Conservation (phyloP, 2,888 invertebrate species). For the Plebejus melissa region DNA sequence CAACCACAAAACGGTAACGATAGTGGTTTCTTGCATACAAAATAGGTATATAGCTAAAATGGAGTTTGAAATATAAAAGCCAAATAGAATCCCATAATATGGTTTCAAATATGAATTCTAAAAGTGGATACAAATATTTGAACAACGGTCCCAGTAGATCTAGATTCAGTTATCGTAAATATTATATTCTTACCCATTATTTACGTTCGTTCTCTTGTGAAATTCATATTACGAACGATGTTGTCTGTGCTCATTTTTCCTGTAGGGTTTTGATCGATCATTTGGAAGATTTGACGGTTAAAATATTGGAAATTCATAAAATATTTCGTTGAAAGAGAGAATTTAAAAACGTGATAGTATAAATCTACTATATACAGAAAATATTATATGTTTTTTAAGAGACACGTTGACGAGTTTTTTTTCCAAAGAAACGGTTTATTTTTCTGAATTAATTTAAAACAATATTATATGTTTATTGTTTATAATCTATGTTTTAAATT, state of each 20-base stretch:
- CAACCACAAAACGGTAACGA: neutral
- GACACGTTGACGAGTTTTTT: too few relatives aligned
- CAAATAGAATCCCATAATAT: constrained; percentile 9
- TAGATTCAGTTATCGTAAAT: constrained; percentile 10
- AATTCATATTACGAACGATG: neutral
- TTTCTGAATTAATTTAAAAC: too few relatives aligned
- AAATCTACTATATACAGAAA: too few relatives aligned
- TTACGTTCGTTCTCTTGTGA: constrained; percentile 6
- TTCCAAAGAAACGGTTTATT: too few relatives aligned
- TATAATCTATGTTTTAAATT: too few relatives aligned
- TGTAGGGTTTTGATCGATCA: neutral
- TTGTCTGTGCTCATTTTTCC: neutral
- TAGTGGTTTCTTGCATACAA: neutral
- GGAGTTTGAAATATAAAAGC: constrained; percentile 5
- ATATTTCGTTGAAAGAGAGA: neutral
- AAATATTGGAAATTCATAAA: neutral
- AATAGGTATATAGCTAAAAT: neutral
- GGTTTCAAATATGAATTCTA: neutral
- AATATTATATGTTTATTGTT: too few relatives aligned
- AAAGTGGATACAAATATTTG: constrained; percentile 24
- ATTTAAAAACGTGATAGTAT: too few relatives aligned
- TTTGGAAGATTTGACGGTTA: neutral
- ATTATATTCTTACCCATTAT: neutral
- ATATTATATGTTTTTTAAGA: too few relatives aligned
- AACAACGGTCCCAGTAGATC: constrained; percentile 2